Base-by-base conservation (phyloP, 1,140 invertebrate genomes). In the Drosophila elegans region DNA sequence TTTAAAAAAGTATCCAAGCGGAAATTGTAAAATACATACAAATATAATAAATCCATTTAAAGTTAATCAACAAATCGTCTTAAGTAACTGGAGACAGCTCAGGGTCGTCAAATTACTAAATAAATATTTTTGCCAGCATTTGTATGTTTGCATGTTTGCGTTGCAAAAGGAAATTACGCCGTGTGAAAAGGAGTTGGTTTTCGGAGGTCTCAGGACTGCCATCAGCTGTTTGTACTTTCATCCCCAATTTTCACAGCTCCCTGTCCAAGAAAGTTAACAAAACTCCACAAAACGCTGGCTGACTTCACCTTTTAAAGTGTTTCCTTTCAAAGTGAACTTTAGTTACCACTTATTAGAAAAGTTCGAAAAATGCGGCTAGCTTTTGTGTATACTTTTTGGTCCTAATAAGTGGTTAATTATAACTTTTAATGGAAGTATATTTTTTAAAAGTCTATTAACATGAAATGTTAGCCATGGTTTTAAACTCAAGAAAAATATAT, bases 61-160 rank as follows among this genome's bases (percentile, higher is more conserved):
- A 38, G 64, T 45, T 66, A 45, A 68, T 66, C 63, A 68, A 68
- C 29, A 66, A 68, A 68, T 68, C 61, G 29, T n/a, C 61, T 68
- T 68, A 16, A 9, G 46, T 53, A 68, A 66, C 49, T 21, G 49
- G 46, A 68, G 46, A 44, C 64, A 44, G 44, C 46, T 21, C 13
- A 13, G 10, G 48, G n/a, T 62, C 48, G 21, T 68, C 64, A 9
- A 52, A 44, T 68, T 66, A 68, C 64, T 66, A 66, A 52, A 66
- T 44, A 66, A 68, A 68, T 66, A 68, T 68, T 66, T 66, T 52
- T 25, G 45, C 27, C 13, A 66, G 64, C 64, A 68, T 68, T 68
- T 68, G 64, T 68, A 68, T 66, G 64, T 68, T 68, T 68, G 64
- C 64, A 46, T 52, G 46, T 44, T 29, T 27, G 45, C 16, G 38